phyloP scores from a whole-genome alignment of 1,140 invertebrate genomes.

The Anastrepha ludens region DNA sequence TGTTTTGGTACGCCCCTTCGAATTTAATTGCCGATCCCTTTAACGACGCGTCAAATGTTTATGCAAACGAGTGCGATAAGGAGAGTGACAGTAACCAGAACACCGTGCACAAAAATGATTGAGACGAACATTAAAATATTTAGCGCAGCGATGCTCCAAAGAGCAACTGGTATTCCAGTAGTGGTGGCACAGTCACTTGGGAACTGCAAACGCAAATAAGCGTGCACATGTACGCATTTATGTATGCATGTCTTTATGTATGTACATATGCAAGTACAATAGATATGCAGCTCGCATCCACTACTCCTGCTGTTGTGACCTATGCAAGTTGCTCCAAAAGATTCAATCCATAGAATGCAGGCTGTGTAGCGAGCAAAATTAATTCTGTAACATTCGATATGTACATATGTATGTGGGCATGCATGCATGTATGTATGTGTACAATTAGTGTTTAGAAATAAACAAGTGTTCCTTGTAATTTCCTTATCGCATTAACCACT shows the following conservation, averaged over 20 bases:
- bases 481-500: slow-evolving; percentile 34
- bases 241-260: neutral
- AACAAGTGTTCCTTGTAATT: slow-evolving; percentile 38
- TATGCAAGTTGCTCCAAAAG: slow-evolving; percentile 5
- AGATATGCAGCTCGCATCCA: neutral
- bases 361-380: no score
- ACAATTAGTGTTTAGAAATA: neutral
- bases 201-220: neutral
- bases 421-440: neutral
- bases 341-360: no score
- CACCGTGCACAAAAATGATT: slow-evolving; percentile 12
- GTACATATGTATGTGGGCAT: neutral
- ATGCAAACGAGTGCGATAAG: slow-evolving; percentile 19
- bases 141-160: neutral
- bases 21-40: slow-evolving; percentile 25
- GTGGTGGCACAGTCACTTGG: slow-evolving; percentile 37
- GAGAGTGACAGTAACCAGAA: neutral
- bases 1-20: slow-evolving; percentile 9
- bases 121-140: neutral
- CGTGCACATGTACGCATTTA: no score
- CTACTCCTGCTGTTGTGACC: neutral
- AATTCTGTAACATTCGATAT: no score
- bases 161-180: slow-evolving; percentile 3
- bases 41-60: neutral
- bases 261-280: neutral